Base-by-base conservation (phyloP, 1,140 invertebrate species). In the Lycorma delicatula region DNA sequence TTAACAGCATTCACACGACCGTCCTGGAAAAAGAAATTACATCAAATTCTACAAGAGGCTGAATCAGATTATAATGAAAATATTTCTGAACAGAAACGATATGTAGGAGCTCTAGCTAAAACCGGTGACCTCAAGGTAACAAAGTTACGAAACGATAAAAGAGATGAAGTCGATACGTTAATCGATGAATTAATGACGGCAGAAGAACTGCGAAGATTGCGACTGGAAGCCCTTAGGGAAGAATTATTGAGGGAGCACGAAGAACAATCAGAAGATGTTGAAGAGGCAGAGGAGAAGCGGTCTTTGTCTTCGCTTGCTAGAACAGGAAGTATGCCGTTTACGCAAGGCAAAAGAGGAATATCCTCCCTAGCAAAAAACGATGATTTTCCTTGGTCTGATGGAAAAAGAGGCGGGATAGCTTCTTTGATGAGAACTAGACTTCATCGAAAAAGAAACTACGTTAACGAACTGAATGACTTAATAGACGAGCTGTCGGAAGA, bases 21-120 rank as follows among this genome's bases (percentile, higher is more conserved):
- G 41, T 16, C 41, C 18, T 44, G 41, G 41, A 44, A 44, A 16
- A 44, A 44, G 41, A 44, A 44, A 22, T 22, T 44, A 22, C 41
- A 44, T 5, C 18, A 22, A 5, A 20, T 20, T 13, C 7, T 20
- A 20, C 16, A 44, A 16, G 41, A 44, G 41, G 23, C 16, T 22
- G 16, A 2, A 16, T 16, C 9, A 9, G 31, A 44, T 22, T 20
- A 44, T 22, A 22, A 44, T 44, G 16, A 44, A 18, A n/a, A n/a
- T n/a, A n/a, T n/a, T n/a, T n/a, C n/a, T n/a, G n/a, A n/a, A n/a
- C 41, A 44, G 23, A 64, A 66, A 38, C 54, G 64, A 31, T 67
- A 64, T 52, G 38, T 66, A 7, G 66, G 64, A 0, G 51, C 64
- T 18, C 49, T 66, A 16, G 64, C 61, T 20, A 59, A 58, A 50